Base-by-base conservation (phyloP, 30 jellyfish, hydroid and myxozoan species). In the Aurelia aurita region DNA sequence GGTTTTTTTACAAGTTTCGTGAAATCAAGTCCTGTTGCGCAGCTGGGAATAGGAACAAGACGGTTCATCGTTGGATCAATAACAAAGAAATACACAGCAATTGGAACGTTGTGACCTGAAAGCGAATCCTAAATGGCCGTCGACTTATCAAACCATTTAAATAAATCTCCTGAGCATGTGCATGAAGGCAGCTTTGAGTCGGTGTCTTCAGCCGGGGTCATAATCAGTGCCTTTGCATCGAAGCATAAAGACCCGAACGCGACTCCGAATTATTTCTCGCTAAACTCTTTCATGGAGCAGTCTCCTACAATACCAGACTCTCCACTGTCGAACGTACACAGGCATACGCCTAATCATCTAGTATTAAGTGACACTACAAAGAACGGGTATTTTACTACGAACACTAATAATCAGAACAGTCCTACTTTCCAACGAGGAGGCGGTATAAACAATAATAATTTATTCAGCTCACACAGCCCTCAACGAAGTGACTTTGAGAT, bases 271-370 rank as follows among this genome's bases (percentile, higher is more conserved):
- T 81, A 81, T 34, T 81, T 81, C 85, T 39, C 78, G 1, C 44
- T 83, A n/a, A 83, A 71, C 84, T 55, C 93, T 16, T 70, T 83
- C 79, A 69, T 83, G 93, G 93, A 83, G 74, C 93, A 83, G 29
- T 69, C 93, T 87, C 93, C 93, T 31, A 72, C 93, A 76, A 83
- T 59, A 58, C 93, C 67, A 57, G 93, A 83, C 46, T 83, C 93
- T 46, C 78, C 93, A 32, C 47, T 83, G 65, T 84, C 66, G 80
- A 82, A 84, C 91, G 51, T 71, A 13, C 91, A 81, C 31, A 53
- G 91, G 76, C 93, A 83, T 75, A 69, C 87, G 4, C 74, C 86
- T 25, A 83, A 71, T 58, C 85, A 83, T 19, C 29, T 71, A 34
- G 65, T 81, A 14, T 49, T 83, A 5, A 66, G 71, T 53, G 93